Evolutionary conservation across 2,888 invertebrate genomes (phyloP).

Genomic region (Heteromyza rotundicornis): DNA sequence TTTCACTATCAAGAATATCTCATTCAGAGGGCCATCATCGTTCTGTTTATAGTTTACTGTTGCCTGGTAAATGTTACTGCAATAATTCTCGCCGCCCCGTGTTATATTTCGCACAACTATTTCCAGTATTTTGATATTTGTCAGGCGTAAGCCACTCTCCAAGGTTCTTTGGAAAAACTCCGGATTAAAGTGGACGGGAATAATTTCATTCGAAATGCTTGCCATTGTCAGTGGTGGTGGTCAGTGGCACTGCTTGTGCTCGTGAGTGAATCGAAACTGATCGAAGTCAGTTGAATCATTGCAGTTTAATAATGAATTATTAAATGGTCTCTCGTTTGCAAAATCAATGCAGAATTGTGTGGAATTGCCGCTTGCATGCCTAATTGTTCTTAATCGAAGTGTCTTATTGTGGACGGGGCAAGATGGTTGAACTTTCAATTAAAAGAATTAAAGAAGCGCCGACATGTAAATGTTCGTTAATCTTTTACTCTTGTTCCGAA

Average conservation of each 20-base stretch:
- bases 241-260: not conserved
- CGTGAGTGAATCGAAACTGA: not conserved
- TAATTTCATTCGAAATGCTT: not conserved
- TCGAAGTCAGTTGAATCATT: not conserved
- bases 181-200: not conserved
- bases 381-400: slow-evolving; percentile 7
- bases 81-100: slow-evolving; percentile 58
- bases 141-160: slow-evolving; percentile 50
- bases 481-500: too few relatives aligned
- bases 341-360: not conserved
- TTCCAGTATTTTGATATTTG: slow-evolving; percentile 43
- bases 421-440: slow-evolving; percentile 1
- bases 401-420: not conserved
- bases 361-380: not conserved
- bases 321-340: not conserved
- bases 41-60: slow-evolving; percentile 42
- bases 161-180: slow-evolving; percentile 49
- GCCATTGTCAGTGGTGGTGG: not conserved
- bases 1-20: slow-evolving; percentile 47
- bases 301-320: not conserved
- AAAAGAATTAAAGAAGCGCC: too few relatives aligned
- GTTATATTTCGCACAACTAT: slow-evolving; percentile 44
- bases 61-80: slow-evolving; percentile 57
- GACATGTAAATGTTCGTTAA: too few relatives aligned
- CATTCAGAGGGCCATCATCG: slow-evolving; percentile 26